Evolutionary conservation across 2,113 vertebrate species (phyloP).

Genomic region (Perca schrenkii): DNA sequence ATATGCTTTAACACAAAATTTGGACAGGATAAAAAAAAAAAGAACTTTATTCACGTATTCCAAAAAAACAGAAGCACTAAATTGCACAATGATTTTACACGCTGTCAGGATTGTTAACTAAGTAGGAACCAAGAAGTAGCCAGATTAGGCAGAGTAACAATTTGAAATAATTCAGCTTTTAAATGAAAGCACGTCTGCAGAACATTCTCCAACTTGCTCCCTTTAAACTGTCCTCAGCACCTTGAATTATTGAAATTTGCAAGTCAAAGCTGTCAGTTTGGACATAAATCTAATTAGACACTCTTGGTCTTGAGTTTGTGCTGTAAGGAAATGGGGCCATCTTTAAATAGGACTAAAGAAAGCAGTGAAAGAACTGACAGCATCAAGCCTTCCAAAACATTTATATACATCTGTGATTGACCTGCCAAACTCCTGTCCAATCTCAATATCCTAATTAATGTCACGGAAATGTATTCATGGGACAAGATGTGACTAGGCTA

Average conservation of each 20-base stretch:
- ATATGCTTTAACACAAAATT: neutral
- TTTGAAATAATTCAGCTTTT: neutral
- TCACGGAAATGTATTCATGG: slow-evolving; percentile 6
- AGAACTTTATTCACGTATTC: neutral
- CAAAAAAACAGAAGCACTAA: neutral
- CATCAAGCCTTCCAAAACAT: slow-evolving; percentile 20
- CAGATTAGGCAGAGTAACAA: neutral
- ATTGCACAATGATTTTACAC: neutral
- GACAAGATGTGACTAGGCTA: neutral
- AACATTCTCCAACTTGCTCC: slow-evolving; percentile 5
- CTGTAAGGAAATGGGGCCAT: slow-evolving; percentile 55
- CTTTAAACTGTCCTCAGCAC: slow-evolving; percentile 15
- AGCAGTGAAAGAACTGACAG: slow-evolving; percentile 19
- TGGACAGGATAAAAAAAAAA: neutral
- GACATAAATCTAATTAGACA: slow-evolving; percentile 60
- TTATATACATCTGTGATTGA: slow-evolving; percentile 5
- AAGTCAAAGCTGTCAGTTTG: slow-evolving; percentile 56
- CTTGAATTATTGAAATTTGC: slow-evolving; percentile 47
- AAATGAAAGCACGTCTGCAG: neutral
- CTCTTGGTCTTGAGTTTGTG: slow-evolving; percentile 33
- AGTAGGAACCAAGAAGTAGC: neutral
- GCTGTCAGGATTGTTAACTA: neutral
- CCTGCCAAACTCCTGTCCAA: slow-evolving; percentile 4
- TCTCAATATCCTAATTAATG: neutral
- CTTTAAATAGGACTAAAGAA: slow-evolving; percentile 71